Percentiles rank a stretch among this genome's conserved stretches.
Conservation (phyloP, 2,113 vertebrate genomes). For the Ictalurus punctatus region DNA sequence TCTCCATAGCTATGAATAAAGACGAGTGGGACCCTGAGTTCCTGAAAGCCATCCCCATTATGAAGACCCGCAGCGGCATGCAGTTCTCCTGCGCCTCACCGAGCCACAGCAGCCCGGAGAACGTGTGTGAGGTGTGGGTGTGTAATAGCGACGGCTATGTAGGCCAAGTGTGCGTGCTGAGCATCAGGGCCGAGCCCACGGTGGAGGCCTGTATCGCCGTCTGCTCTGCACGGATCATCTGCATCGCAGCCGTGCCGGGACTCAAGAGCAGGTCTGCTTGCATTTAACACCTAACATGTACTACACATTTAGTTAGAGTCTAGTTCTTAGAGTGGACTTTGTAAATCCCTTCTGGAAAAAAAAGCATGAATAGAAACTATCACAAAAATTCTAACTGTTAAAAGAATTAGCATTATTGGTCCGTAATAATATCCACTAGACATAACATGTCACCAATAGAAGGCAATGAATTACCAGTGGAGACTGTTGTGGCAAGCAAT, state of each 20-base stretch:
- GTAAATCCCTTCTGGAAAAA: too few relatives aligned
- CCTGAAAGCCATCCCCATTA: conserved; percentile 98
- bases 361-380: too few relatives aligned
- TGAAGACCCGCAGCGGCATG: conserved; percentile 98
- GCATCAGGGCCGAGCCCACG: conserved; percentile 90
- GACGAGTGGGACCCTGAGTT: conserved; percentile 97
- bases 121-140: conserved; percentile 93
- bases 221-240: conserved; percentile 95
- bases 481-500: too few relatives aligned
- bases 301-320: neutral
- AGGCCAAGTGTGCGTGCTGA: conserved; percentile 95
- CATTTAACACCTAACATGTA: neutral
- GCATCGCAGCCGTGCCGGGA: conserved; percentile 93
- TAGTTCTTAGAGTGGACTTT: neutral
- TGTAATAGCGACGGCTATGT: conserved; percentile 98
- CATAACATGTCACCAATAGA: too few relatives aligned
- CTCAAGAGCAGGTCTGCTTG: conserved; percentile 74
- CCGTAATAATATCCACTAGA: too few relatives aligned
- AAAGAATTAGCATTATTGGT: too few relatives aligned
- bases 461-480: too few relatives aligned
- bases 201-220: conserved; percentile 98
- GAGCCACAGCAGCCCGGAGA: conserved; percentile 88
- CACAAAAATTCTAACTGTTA: too few relatives aligned
- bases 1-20: conserved; percentile 84
- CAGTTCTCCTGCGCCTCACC: conserved; percentile 98